Evolutionary conservation across 1,140 invertebrate genomes (phyloP).

Genomic region (Euura saliciscinereae): DNA sequence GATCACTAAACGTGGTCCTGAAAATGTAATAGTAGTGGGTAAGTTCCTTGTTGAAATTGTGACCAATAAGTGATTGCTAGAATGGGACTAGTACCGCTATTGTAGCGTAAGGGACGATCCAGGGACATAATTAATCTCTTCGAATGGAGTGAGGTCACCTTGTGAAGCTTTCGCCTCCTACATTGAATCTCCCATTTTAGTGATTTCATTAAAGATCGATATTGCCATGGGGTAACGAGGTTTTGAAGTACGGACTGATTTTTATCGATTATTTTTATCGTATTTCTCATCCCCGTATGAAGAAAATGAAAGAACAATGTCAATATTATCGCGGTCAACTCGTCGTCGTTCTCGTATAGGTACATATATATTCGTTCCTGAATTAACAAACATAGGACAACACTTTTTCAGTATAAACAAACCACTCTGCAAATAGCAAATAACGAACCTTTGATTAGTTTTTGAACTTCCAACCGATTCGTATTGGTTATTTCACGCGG

Average conservation of each 20-base stretch:
- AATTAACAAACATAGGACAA: background rate
- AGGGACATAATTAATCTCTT: background rate
- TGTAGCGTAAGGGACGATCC: background rate
- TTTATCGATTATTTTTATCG: too few relatives aligned
- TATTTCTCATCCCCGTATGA: too few relatives aligned
- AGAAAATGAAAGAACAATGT: background rate
- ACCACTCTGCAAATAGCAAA: background rate
- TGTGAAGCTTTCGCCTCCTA: too few relatives aligned
- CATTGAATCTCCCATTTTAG: too few relatives aligned
- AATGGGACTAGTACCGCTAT: background rate
- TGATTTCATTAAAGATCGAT: too few relatives aligned
- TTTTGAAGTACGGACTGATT: too few relatives aligned
- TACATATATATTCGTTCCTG: too few relatives aligned
- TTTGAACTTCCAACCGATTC: background rate
- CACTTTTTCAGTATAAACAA: slow-evolving; percentile 4
- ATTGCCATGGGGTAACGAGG: too few relatives aligned
- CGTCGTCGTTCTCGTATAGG: background rate
- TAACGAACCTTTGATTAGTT: slow-evolving; percentile 4
- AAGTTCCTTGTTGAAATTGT: background rate
- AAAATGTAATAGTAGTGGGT: too few relatives aligned
- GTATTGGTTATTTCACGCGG: slow-evolving; percentile 1
- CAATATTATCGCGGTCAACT: background rate
- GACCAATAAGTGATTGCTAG: slow-evolving; percentile 2
- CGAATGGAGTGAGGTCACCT: too few relatives aligned
- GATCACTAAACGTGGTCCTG: too few relatives aligned